Base-by-base conservation (phyloP, 2,797 vertebrate genomes). In the Hyperoplus lanceolatus region DNA sequence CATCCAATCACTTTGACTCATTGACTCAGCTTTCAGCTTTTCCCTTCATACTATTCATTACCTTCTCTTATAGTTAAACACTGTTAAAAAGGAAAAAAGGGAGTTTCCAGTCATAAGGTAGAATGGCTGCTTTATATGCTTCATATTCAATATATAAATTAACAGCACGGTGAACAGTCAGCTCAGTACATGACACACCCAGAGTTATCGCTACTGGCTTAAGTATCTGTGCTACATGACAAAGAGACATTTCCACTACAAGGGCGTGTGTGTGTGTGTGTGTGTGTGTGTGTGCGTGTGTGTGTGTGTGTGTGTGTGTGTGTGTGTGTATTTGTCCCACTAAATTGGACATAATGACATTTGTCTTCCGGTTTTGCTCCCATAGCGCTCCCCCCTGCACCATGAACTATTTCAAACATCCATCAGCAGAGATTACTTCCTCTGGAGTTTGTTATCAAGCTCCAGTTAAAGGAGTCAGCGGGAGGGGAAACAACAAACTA, bases 311-410 rank as follows among this genome's bases (percentile, higher is more conserved):
- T 21, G 21, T 21, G 21, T 21, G 21, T 21, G 21, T 21, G 21
- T 21, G 21, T 21, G 21, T 21, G 21, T 21, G 21, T 21, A 73
- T 62, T 73, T 29, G 29, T 79, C 70, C 75, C 1, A 48, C 73
- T 38, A 66, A 46, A 79, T 2, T 76, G 7, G n/a, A 49, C 50
- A 71, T 51, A 87, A 89, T 81, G 43, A 15, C 56, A 66, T 71
- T 36, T 14, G 16, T 21, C 75, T 90, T 91, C 82, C 85, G 81
- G 85, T 79, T 83, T 60, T 11, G 29, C 65, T 71, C 63, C 53
- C 70, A 54, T 29, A 21, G 29, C 57, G 9, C 36, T 73, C 43
- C 55, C 18, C 21, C 51, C 49, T 72, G 29, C 57, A 54, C 38
- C 56, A 60, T 58, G n/a, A 90, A 80, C 77, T 69, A 82, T 81